Conservation (phyloP, 2,888 invertebrate species). For the Neoaliturus tenellus region DNA sequence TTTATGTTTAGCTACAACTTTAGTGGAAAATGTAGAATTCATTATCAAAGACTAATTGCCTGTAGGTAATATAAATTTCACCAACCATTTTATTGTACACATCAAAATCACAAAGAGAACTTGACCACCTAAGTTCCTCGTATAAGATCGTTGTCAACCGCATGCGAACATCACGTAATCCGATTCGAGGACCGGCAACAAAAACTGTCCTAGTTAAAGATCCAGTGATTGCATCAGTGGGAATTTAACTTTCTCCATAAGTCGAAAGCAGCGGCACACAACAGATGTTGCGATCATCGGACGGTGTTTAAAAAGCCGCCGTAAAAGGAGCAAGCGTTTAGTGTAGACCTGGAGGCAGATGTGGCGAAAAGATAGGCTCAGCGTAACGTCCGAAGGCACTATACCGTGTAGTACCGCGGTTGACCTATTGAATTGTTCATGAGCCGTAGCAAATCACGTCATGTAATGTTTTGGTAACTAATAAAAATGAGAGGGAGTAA, state of each 20-base stretch:
- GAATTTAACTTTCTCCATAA: not conserved
- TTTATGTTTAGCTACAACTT: no score
- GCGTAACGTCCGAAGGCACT: not conserved
- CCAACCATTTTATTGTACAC: no score
- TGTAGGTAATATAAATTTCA: no score
- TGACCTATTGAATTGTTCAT: not conserved
- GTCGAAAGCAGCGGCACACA: conserved; percentile 13
- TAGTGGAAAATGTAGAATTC: no score
- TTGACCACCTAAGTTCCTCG: no score
- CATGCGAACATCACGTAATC: not conserved
- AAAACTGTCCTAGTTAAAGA: conserved; percentile 1
- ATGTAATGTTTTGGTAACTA: not conserved
- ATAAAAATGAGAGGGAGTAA: no score
- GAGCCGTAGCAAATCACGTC: not conserved
- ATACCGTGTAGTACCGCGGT: no score
- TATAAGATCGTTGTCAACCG: not conserved
- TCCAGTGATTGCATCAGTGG: conserved; percentile 22
- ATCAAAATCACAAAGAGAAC: no score
- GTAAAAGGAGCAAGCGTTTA: conserved; percentile 19
- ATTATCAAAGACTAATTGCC: no score
- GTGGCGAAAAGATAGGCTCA: conserved; percentile 4
- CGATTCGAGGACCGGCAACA: not conserved
- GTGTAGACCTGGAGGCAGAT: conserved; percentile 14
- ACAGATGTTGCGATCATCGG: conserved; percentile 9
- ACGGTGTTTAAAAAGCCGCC: conserved; percentile 7